Base-by-base conservation (phyloP, 2,888 invertebrate species). In the Lasius fuliginosus region DNA sequence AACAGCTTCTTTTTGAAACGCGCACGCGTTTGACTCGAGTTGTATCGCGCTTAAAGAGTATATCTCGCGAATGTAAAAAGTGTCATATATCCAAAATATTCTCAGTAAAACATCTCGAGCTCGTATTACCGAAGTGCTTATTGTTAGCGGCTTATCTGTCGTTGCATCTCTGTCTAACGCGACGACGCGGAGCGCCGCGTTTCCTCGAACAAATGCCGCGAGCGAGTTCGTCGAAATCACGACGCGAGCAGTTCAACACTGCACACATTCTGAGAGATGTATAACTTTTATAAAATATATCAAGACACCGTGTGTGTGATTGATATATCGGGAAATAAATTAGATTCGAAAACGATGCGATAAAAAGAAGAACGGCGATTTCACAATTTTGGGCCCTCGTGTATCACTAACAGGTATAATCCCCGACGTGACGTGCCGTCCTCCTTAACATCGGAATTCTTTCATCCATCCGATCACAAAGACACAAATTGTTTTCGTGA, bases 401-500 rank as follows among this genome's bases (percentile, higher is more conserved):
- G n/a, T 74, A 60, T 77, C 42, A n/a, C 46, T 2, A 60, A 60
- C 74, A 81, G 74, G 60, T 73, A 60, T 73, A 81, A 49, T 81
- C 73, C 56, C 27, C 60, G 23, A 81, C 58, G 46, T 74, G 74
- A 81, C 60, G 74, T 23, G 73, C 33, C 79, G 33, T 33, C 58
- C 58, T 79, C 71, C 58, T 71, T 36, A 46, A 23, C 49, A 53
- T 53, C n/a, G 12, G n/a, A n/a, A 68, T 42, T 65, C 75, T 71
- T 64, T 74, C 69, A 81, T 82, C 76, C 56, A 76, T 76, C 68
- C 83, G 67, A 71, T 53, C 77, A 65, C 71, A 76, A 68, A 68
- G 62, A 49, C 46, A 82, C 15, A 86, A 90, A 90, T 90, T 90
- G 89, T 90, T 89, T 90, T 81, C 88, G 85, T 82, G 82, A 40